These are phyloP conservation scores for Corvus moneduloides DNA, from an alignment of 2,113 vertebrate genomes.

Conservation along the genomic window DNA sequence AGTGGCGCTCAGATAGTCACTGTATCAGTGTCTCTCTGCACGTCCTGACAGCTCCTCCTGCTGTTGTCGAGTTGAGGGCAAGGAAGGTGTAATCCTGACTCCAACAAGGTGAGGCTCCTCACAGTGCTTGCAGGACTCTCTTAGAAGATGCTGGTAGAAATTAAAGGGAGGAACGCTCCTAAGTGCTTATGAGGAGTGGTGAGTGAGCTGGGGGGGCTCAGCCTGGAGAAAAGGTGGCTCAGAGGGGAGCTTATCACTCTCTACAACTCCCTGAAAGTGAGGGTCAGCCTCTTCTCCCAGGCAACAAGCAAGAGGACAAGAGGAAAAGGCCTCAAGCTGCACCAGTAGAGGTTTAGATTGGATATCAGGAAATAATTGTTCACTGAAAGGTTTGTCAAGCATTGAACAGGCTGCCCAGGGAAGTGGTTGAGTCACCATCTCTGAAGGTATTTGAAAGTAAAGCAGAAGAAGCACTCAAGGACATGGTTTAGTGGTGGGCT, in stretches of 20 bases:
- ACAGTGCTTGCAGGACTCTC: background rate
- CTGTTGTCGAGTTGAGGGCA: rapidly evolving
- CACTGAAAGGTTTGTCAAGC: background rate
- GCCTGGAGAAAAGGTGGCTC: background rate
- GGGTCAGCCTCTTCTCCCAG: background rate
- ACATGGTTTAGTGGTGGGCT: background rate
- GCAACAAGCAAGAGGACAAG: background rate
- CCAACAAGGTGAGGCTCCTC: background rate
- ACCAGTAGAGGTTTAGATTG: background rate
- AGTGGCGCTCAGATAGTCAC: background rate
- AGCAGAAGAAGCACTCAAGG: background rate
- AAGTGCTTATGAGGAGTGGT: background rate
- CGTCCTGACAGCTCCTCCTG: background rate
- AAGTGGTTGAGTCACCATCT: background rate
- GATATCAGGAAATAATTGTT: background rate
- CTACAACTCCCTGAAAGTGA: background rate
- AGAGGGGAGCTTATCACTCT: no score
- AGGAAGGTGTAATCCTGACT: background rate
- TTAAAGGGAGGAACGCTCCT: background rate
- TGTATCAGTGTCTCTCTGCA: background rate
- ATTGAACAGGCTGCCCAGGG: background rate
- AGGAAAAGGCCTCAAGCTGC: background rate
- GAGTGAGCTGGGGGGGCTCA: background rate
- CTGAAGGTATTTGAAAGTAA: background rate
- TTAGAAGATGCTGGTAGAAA: background rate